Evolutionary conservation across 2,797 vertebrate genomes (phyloP).

Genomic region (Octomys mimax): DNA sequence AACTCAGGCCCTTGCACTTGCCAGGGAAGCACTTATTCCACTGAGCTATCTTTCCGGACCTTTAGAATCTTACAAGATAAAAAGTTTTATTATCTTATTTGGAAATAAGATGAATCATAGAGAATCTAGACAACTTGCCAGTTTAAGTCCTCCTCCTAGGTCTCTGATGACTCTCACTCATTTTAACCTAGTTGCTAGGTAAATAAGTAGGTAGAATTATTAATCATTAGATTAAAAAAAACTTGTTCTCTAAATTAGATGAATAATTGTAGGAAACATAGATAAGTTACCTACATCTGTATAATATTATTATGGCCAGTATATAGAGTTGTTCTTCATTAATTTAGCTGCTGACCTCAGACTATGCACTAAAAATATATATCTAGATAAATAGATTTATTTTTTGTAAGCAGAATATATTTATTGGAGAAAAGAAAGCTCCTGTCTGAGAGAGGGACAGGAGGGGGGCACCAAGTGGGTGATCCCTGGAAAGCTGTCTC

Average conservation of each 20-base stretch:
- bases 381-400: not conserved
- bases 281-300: not conserved
- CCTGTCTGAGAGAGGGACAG: no score
- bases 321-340: not conserved
- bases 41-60: no score
- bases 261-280: not conserved
- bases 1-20: no score
- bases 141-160: not conserved
- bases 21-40: no score
- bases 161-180: not conserved
- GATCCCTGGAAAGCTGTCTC: no score
- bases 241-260: constrained; percentile 20
- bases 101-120: constrained; percentile 15
- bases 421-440: no score
- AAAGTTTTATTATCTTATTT: constrained; percentile 31
- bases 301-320: not conserved
- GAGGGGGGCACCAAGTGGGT: no score
- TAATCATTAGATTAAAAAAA: not conserved
- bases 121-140: not conserved
- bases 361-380: not conserved
- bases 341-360: not conserved
- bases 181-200: not conserved
- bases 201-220: not conserved
- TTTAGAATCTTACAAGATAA: not conserved
- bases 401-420: no score